phyloP scores from a whole-genome alignment of 2,888 invertebrate genomes.

The Argyresthia albistria region DNA sequence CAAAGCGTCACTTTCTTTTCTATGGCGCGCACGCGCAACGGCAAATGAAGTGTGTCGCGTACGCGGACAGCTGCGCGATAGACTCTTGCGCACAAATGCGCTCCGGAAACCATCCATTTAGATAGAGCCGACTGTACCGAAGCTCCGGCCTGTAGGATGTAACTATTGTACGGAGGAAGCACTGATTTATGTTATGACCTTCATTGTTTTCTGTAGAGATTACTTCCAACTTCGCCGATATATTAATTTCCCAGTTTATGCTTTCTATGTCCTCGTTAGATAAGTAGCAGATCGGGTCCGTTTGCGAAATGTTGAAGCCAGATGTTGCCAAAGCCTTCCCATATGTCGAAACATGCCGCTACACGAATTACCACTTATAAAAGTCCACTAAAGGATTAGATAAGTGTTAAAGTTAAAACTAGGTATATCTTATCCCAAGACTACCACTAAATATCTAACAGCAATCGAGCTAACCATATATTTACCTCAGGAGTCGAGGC shows the following conservation, averaged over 20 bases:
- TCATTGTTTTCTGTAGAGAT: conserved; percentile 45
- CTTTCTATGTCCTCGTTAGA: neutral
- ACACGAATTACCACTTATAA: neutral
- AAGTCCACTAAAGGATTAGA: neutral
- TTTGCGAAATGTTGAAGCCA: neutral
- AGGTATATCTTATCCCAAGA: no score
- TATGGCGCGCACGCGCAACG: conserved; percentile 47
- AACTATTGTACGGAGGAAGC: conserved; percentile 61
- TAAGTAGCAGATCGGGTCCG: neutral
- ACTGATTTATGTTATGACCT: conserved; percentile 67
- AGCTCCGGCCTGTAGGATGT: conserved; percentile 59
- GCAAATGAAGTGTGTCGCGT: conserved; percentile 68
- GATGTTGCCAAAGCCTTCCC: neutral
- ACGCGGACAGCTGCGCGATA: conserved; percentile 45
- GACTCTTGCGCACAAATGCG: conserved; percentile 47
- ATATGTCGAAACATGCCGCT: neutral
- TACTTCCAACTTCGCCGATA: neutral
- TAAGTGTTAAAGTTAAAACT: no score
- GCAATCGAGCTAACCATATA: no score
- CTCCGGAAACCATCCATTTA: conserved; percentile 70
- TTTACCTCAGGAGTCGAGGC: no score
- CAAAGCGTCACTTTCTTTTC: conserved; percentile 60
- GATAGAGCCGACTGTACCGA: conserved; percentile 39
- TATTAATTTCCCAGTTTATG: neutral
- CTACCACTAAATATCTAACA: no score